A percentile compares a stretch with the other conserved stretches of the same genome.
Conservation (phyloP, 1,140 invertebrate species). For the Drosophila serrata region DNA sequence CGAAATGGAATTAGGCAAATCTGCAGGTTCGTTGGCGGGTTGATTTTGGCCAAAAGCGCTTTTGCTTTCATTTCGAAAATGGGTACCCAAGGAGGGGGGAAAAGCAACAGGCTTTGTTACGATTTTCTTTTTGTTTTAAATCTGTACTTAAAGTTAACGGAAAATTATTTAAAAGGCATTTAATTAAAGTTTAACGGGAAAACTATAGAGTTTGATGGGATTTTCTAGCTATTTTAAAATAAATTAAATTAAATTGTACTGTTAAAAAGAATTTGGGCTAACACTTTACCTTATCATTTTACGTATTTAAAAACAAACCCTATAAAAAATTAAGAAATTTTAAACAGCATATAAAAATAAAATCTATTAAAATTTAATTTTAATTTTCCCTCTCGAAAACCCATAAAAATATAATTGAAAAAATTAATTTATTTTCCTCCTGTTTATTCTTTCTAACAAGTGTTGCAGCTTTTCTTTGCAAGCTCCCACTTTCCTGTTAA, state of each 20-base stretch:
- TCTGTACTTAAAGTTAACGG: neutral
- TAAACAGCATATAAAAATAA: neutral
- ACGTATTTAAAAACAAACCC: no score
- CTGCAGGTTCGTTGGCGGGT: conserved; percentile 9
- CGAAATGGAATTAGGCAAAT: conserved; percentile 67
- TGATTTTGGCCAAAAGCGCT: conserved; percentile 2
- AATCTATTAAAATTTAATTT: no score
- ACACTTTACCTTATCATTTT: no score
- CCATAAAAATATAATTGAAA: neutral
- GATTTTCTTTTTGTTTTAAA: neutral
- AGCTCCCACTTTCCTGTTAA: conserved; percentile 24
- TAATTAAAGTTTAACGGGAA: neutral
- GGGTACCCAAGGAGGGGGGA: neutral
- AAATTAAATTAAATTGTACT: no score
- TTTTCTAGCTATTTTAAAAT: no score
- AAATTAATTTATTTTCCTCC: neutral
- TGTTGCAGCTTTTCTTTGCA: conserved; percentile 1
- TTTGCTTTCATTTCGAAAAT: conserved; percentile 21
- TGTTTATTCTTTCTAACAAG: conserved; percentile 29
- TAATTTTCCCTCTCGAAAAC: neutral
- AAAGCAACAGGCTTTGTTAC: conserved; percentile 39
- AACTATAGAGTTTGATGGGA: no score
- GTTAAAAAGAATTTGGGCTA: no score
- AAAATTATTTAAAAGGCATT: neutral
- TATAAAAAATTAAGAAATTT: no score